Conservation (phyloP, 2,113 vertebrate species). For the Bos javanicus region DNA sequence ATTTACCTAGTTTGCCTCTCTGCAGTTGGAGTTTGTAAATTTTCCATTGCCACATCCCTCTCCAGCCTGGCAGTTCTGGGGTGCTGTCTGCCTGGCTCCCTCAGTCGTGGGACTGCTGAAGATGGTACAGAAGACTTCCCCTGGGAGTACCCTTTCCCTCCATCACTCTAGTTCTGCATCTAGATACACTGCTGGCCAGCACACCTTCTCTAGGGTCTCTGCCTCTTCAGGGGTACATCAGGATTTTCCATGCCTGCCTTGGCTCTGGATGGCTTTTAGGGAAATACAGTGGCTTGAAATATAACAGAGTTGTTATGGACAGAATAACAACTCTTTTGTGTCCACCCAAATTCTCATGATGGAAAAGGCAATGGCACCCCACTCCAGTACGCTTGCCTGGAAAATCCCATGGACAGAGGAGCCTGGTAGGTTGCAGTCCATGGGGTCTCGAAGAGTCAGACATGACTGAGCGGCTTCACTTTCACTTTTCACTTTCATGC, state of each 20-base stretch:
- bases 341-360: background rate
- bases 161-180: background rate
- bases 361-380: background rate
- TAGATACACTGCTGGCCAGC: background rate
- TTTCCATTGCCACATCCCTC: background rate
- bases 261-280: background rate
- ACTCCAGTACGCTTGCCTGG: no score
- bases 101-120: no score
- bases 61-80: background rate
- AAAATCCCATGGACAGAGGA: no score
- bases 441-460: background rate
- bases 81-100: background rate
- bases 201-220: background rate
- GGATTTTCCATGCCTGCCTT: background rate
- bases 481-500: no score
- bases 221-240: background rate
- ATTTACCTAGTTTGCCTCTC: background rate
- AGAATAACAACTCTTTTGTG: background rate
- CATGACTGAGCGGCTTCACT: no score
- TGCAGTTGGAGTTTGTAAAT: background rate
- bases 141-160: background rate
- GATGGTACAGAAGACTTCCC: background rate
- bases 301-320: background rate
- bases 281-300: background rate
- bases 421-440: no score